Evolutionary conservation across 1,140 invertebrate genomes (phyloP).

Genomic region (Drosophila athabasca): DNA sequence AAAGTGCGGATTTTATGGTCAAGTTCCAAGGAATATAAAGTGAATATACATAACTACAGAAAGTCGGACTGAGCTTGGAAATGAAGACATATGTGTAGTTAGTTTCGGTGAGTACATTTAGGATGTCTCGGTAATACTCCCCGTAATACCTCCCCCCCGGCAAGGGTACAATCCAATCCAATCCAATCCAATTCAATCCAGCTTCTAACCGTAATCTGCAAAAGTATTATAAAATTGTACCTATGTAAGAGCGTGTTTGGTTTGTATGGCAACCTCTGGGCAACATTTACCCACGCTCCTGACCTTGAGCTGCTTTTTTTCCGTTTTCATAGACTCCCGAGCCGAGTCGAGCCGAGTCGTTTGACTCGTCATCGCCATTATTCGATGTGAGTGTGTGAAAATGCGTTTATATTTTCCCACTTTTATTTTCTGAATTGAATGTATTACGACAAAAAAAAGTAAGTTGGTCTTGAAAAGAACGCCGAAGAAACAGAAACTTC

Average conservation of each 20-base stretch:
- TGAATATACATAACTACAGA: no score
- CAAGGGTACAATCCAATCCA: no score
- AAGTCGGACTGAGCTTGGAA: no score
- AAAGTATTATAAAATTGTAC: no score
- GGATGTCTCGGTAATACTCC: no score
- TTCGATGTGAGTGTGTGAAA: slow-evolving; percentile 67
- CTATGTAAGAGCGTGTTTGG: slow-evolving; percentile 7
- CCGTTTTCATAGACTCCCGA: slow-evolving; percentile 54
- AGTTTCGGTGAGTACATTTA: no score
- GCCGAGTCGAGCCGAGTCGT: slow-evolving; percentile 15
- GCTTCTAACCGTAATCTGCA: no score
- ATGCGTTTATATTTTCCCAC: slow-evolving; percentile 68
- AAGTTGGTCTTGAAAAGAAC: slow-evolving; percentile 33
- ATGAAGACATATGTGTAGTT: no score
- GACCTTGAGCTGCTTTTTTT: slow-evolving; percentile 76
- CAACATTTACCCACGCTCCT: slow-evolving; percentile 68
- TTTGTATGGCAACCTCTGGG: slow-evolving; percentile 5
- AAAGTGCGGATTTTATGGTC: no score
- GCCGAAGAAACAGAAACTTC: slow-evolving; percentile 14
- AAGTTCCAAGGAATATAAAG: no score
- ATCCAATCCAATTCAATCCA: no score
- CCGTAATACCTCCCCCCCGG: no score
- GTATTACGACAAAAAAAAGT: slow-evolving; percentile 45
- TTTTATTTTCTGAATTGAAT: slow-evolving; percentile 70
- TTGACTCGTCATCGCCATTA: slow-evolving; percentile 46